phyloP scores from a whole-genome alignment of 2,797 vertebrate genomes.

The Crenichthys baileyi region DNA sequence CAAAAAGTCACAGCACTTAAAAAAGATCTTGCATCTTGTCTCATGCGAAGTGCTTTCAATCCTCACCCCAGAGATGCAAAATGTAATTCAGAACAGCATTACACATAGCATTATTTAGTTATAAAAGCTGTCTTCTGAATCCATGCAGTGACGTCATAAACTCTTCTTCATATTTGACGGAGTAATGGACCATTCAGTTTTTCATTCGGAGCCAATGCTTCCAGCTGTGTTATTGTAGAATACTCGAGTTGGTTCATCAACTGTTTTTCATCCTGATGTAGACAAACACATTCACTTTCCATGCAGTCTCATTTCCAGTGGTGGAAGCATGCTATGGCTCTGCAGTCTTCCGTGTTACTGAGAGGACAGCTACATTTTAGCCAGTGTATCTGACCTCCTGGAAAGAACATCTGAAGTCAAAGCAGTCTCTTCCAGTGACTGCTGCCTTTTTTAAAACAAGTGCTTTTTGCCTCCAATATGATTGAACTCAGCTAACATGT shows the following conservation, averaged over 20 bases:
- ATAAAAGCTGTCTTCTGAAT: conserved; percentile 50
- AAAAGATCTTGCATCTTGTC: conserved; percentile 28
- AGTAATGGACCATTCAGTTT: conserved; percentile 63
- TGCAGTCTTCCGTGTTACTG: conserved; percentile 36
- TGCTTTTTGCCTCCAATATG: conserved; percentile 12
- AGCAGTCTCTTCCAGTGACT: conserved; percentile 38
- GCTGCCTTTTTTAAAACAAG: conserved; percentile 21
- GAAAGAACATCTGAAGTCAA: conserved; percentile 29
- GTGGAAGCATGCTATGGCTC: conserved; percentile 24
- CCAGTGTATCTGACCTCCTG: conserved; percentile 18
- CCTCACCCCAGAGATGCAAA: conserved; percentile 20
- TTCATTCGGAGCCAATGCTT: conserved; percentile 35
- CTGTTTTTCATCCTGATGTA: conserved; percentile 28
- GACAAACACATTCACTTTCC: conserved; percentile 20
- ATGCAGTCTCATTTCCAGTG: conserved; percentile 34
- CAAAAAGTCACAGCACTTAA: background rate
- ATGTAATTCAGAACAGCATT: conserved; percentile 21
- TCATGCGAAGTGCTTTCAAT: conserved; percentile 27
- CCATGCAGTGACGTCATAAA: conserved; percentile 59
- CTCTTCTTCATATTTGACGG: conserved; percentile 66
- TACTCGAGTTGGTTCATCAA: conserved; percentile 44
- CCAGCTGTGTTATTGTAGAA: conserved; percentile 52
- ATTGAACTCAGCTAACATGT: conserved; percentile 18
- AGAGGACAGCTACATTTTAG: conserved; percentile 47
- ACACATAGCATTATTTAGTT: conserved; percentile 47